Percentiles rank a stretch among this genome's conserved stretches.
Conservation (phyloP, 2,113 vertebrate genomes). For the Rhea pennata region DNA sequence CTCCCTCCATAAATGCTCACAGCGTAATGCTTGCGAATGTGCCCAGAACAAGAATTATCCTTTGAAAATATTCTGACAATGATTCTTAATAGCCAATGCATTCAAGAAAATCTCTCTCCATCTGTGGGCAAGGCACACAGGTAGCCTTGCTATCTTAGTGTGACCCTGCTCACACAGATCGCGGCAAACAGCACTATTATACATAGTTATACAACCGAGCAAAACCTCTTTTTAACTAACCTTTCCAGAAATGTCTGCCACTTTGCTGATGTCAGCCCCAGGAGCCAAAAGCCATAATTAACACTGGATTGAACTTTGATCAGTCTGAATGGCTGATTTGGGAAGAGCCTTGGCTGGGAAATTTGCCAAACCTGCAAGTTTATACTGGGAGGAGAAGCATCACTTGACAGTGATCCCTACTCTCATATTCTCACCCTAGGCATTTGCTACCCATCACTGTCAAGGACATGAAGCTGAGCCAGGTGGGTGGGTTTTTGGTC, state of each 20-base stretch:
- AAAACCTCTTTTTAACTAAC: neutral
- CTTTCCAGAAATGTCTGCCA: neutral
- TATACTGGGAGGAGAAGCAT: neutral
- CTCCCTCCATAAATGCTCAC: neutral
- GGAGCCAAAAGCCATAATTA: slow-evolving; percentile 10
- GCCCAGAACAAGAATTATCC: neutral
- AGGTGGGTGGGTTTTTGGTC: neutral
- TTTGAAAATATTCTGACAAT: neutral
- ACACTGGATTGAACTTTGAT: slow-evolving; percentile 51
- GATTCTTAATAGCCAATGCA: neutral
- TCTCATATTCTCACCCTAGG: neutral
- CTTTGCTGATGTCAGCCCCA: neutral
- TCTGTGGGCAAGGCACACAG: accelerated
- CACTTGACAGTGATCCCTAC: neutral
- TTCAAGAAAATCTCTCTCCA: neutral
- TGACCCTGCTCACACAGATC: neutral
- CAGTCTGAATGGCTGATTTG: neutral
- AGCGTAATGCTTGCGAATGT: neutral
- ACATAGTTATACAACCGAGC: neutral
- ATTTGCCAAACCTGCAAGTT: neutral
- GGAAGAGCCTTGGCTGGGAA: neutral
- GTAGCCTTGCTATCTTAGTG: accelerated
- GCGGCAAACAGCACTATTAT: neutral
- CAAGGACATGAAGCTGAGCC: neutral
- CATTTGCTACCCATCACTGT: neutral